These are phyloP conservation scores for Orthosia gracilis DNA, from an alignment of 2,888 invertebrate species.

Conservation along the genomic window DNA sequence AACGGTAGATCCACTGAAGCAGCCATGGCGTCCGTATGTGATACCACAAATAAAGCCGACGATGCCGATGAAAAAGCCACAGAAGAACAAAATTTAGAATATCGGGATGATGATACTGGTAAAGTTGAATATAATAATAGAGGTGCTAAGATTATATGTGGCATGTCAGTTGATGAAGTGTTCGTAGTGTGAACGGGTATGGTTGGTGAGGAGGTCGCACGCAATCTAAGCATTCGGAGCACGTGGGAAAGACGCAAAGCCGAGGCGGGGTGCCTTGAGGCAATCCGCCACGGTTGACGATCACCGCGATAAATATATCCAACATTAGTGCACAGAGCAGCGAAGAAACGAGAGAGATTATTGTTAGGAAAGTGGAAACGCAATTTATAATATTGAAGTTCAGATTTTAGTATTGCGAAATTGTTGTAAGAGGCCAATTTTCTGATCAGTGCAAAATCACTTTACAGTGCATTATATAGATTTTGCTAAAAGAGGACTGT, in stretches of 20 bases:
- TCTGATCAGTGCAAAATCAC: neutral
- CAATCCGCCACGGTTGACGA: slow-evolving; percentile 89
- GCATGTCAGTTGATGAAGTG: slow-evolving; percentile 72
- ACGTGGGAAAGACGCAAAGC: slow-evolving; percentile 88
- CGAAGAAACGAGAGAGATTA: slow-evolving; percentile 76
- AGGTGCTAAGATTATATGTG: slow-evolving; percentile 63
- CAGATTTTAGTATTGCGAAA: slow-evolving; percentile 17
- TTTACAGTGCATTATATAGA: neutral
- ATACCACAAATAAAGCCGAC: slow-evolving; percentile 72
- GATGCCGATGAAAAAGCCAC: slow-evolving; percentile 73
- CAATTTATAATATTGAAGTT: slow-evolving; percentile 40
- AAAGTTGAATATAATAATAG: slow-evolving; percentile 58
- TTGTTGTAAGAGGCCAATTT: slow-evolving; percentile 5
- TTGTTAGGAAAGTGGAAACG: slow-evolving; percentile 51
- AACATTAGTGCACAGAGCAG: slow-evolving; percentile 87
- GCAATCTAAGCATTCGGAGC: slow-evolving; percentile 90
- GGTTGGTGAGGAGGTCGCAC: slow-evolving; percentile 87
- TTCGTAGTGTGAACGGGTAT: slow-evolving; percentile 77
- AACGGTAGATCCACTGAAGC: slow-evolving; percentile 90
- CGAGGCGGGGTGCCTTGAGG: slow-evolving; percentile 86
- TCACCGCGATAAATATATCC: slow-evolving; percentile 89
- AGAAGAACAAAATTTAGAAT: slow-evolving; percentile 71
- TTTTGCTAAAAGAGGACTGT: neutral
- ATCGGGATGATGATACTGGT: slow-evolving; percentile 69
- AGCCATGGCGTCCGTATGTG: slow-evolving; percentile 81